Conservation (phyloP, 2,797 vertebrate species). For the Hafferia zeledoni region DNA sequence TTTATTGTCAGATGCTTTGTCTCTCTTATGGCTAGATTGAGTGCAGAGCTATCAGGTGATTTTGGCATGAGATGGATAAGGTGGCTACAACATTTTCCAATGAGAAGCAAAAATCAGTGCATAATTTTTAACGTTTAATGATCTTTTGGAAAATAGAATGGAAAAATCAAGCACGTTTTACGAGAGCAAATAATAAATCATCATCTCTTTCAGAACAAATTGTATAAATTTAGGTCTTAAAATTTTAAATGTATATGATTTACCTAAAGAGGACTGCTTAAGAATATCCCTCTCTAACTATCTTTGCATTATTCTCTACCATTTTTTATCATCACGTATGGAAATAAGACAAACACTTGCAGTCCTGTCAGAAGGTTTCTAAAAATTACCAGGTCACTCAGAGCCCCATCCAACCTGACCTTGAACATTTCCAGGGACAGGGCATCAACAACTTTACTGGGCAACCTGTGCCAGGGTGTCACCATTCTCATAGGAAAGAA, state of each 20-base stretch:
- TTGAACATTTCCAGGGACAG: not conserved
- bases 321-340: not conserved
- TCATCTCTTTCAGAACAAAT: not conserved
- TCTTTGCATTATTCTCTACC: not conserved
- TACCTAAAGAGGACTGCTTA: not conserved
- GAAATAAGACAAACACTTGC: not conserved
- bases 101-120: not conserved
- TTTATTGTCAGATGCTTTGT: not conserved
- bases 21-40: not conserved
- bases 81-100: not conserved
- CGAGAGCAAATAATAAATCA: not conserved
- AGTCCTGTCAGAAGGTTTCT: not conserved
- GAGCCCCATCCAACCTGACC: not conserved
- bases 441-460: not conserved
- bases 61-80: not conserved
- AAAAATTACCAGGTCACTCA: not conserved
- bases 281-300: not conserved
- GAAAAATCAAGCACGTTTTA: not conserved
- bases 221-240: not conserved
- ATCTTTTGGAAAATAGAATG: not conserved
- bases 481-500: not conserved
- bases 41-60: not conserved
- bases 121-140: not conserved
- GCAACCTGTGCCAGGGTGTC: not conserved
- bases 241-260: not conserved